Conservation (phyloP, 2,797 vertebrate species). For the Poeciliopsis turneri region DNA sequence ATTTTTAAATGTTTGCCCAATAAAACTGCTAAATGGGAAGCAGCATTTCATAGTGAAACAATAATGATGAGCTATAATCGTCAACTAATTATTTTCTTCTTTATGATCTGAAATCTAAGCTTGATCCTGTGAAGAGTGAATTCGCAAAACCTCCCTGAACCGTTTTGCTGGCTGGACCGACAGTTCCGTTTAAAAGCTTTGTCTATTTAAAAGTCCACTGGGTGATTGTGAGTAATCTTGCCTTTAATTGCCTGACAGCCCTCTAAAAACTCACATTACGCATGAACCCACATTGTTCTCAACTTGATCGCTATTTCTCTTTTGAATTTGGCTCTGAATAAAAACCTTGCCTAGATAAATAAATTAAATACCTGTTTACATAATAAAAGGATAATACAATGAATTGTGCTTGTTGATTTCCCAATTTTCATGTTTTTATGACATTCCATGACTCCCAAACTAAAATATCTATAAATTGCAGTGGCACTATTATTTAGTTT, state of each 20-base stretch:
- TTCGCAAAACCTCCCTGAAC: not conserved
- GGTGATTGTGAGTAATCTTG: not conserved
- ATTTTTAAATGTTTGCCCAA: not conserved
- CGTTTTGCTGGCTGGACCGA: not conserved
- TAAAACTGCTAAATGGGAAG: not conserved
- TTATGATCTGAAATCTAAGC: not conserved
- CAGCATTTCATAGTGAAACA: not conserved
- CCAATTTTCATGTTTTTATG: not conserved
- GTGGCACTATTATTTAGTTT: not conserved
- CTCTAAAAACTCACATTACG: conserved; percentile 8
- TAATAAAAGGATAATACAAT: not conserved
- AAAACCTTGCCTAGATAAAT: not conserved
- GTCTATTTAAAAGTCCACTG: not conserved
- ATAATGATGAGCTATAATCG: not conserved
- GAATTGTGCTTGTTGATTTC: not conserved
- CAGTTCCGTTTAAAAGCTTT: not conserved
- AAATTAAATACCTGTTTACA: conserved; percentile 1
- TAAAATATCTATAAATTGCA: not conserved
- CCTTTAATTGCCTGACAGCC: not conserved
- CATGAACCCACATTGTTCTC: conserved; percentile 4
- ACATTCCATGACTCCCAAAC: not conserved
- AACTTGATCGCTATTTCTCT: not conserved
- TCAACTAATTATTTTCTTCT: not conserved
- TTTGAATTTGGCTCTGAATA: not conserved
- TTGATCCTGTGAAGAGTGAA: not conserved